These are phyloP conservation scores for Scyliorhinus canicula DNA, from an alignment of 2,797 vertebrate species.

Conservation along the genomic window DNA sequence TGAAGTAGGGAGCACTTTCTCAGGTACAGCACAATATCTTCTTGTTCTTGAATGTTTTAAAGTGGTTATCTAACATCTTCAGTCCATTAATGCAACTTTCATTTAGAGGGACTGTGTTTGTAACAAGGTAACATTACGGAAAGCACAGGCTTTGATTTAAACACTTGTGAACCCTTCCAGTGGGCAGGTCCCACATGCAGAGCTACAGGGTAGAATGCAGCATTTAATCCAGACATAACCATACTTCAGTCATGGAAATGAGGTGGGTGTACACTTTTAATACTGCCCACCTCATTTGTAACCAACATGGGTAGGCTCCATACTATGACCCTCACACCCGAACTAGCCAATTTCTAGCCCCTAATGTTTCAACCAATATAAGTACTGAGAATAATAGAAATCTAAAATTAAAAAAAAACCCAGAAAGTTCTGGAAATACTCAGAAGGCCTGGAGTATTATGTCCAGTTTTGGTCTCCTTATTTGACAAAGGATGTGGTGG, in stretches of 20 bases:
- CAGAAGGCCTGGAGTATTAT: no score
- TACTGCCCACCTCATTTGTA: not conserved
- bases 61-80: not conserved
- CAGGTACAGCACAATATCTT: not conserved
- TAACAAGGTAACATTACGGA: not conserved
- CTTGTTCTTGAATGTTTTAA: not conserved
- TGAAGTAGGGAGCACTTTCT: not conserved
- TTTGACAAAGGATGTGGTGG: no score
- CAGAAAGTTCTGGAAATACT: not conserved
- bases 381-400: not conserved
- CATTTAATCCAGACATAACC: not conserved
- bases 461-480: no score
- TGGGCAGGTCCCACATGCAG: no score
- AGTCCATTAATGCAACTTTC: not conserved
- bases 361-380: not conserved
- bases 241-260: not conserved
- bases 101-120: not conserved
- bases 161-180: not conserved
- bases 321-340: not conserved
- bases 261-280: not conserved
- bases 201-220: not conserved
- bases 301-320: not conserved
- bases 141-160: not conserved
- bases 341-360: not conserved
- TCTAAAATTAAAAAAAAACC: not conserved